Conservation (phyloP, 64 coral and sea anemone genomes). For the Actinia equina region DNA sequence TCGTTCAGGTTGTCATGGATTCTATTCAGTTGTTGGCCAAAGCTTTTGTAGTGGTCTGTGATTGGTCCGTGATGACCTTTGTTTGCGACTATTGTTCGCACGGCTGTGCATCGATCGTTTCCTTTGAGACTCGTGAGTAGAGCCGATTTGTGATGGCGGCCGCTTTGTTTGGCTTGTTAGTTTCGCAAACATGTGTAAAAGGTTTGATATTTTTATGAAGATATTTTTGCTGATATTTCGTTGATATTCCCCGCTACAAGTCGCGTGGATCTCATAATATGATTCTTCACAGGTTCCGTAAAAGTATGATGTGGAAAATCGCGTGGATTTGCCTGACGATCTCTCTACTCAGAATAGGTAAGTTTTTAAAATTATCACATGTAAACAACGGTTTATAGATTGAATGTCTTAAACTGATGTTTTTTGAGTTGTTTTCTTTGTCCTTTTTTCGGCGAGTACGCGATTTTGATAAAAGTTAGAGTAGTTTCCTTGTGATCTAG, state of each 20-base stretch:
- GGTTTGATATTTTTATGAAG: not conserved
- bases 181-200: slow-evolving; percentile 61
- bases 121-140: not conserved
- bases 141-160: not conserved
- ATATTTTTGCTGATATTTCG: not conserved
- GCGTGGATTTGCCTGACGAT: slow-evolving; percentile 32
- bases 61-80: slow-evolving; percentile 34
- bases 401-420: not conserved
- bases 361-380: slow-evolving; percentile 33
- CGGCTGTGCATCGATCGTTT: not conserved
- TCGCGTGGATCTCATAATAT: not conserved
- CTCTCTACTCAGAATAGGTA: slow-evolving; percentile 42
- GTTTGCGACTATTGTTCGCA: slow-evolving; percentile 13
- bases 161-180: slow-evolving; percentile 32
- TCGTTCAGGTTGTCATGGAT: slow-evolving; percentile 33
- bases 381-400: not conserved
- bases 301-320: slow-evolving; percentile 43
- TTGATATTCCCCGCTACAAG: not conserved
- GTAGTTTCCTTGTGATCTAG: not conserved
- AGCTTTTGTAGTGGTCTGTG: not conserved
- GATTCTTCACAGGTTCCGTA: slow-evolving; percentile 27
- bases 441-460: not conserved
- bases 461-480: not conserved
- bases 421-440: not conserved
- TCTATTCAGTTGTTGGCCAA: slow-evolving; percentile 11